Evolutionary conservation across 2,113 vertebrate species (phyloP).

Genomic region (Forbesichthys papilliferus): DNA sequence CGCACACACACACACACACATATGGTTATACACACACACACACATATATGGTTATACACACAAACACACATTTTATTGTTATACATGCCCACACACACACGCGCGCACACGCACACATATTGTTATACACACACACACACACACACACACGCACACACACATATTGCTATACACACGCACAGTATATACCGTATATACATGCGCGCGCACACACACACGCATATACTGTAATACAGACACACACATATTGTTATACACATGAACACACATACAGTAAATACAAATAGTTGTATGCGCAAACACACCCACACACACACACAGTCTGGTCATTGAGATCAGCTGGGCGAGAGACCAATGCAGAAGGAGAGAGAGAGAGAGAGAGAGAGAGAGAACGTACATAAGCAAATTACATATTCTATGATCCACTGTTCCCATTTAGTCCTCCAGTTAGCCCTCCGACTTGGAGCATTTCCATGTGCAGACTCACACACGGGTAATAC

Average conservation of each 20-base stretch:
- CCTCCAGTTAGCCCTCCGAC: too few relatives aligned
- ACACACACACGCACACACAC: constrained; percentile 13
- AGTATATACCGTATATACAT: background rate
- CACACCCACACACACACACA: constrained; percentile 43
- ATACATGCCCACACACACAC: constrained; percentile 19
- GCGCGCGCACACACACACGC: too few relatives aligned
- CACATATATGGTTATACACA: constrained; percentile 6
- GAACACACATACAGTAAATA: too few relatives aligned
- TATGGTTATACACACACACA: background rate
- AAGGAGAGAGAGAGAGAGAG: background rate
- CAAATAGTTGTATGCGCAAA: too few relatives aligned
- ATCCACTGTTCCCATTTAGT: too few relatives aligned
- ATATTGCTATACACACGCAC: constrained; percentile 27
- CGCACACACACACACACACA: constrained; percentile 3
- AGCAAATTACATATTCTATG: too few relatives aligned
- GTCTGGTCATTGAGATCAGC: background rate
- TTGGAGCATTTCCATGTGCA: too few relatives aligned
- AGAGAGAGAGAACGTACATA: too few relatives aligned
- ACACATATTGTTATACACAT: constrained; percentile 29
- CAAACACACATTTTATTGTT: constrained; percentile 11
- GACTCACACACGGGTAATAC: too few relatives aligned
- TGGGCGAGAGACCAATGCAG: background rate
- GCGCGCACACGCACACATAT: background rate
- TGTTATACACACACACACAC: constrained; percentile 29
- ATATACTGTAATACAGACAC: too few relatives aligned